A percentile compares a stretch with the other conserved stretches of the same genome.
phyloP scores from a whole-genome alignment of 1,140 invertebrate genomes.

The Drosophila jambulina region DNA sequence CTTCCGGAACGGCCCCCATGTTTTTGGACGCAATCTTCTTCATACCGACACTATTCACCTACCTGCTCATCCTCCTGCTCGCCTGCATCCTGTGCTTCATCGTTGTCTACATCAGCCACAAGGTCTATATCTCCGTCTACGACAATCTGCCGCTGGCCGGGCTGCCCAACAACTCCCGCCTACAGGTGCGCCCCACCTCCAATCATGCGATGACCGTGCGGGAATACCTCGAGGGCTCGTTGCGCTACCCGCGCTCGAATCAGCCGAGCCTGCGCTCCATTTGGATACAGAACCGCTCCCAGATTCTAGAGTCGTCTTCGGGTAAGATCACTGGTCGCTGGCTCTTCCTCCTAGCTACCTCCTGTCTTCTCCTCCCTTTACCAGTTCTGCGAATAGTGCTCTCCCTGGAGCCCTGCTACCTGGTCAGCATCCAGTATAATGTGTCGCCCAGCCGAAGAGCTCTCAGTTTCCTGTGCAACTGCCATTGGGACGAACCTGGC shows the following conservation, averaged over 20 bases:
- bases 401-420: slow-evolving; percentile 68
- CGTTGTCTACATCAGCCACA: slow-evolving; percentile 80
- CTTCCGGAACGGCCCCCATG: slow-evolving; percentile 48
- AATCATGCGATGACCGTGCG: slow-evolving; percentile 33
- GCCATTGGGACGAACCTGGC: not conserved
- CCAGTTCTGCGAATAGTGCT: slow-evolving; percentile 60
- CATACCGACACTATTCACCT: slow-evolving; percentile 81
- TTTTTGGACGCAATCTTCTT: slow-evolving; percentile 79
- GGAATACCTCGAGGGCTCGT: slow-evolving; percentile 11
- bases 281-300: slow-evolving; percentile 55
- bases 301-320: slow-evolving; percentile 47
- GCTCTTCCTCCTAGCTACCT: not conserved
- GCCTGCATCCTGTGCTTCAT: slow-evolving; percentile 78
- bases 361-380: not conserved
- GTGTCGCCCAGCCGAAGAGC: slow-evolving; percentile 28
- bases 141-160: slow-evolving; percentile 74
- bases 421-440: slow-evolving; percentile 63
- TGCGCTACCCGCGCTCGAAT: slow-evolving; percentile 22
- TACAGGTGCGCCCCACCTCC: slow-evolving; percentile 5
- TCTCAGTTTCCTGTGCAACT: slow-evolving; percentile 62
- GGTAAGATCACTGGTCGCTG: slow-evolving; percentile 44
- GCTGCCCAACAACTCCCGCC: slow-evolving; percentile 13
- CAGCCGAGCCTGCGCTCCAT: slow-evolving; percentile 45
- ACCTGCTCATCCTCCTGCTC: slow-evolving; percentile 72
- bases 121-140: slow-evolving; percentile 77